Evolutionary conservation across 2,113 vertebrate genomes (phyloP), one percentile per base, ranked within the genome.

Genomic region (Poeciliopsis turrubarensis): DNA sequence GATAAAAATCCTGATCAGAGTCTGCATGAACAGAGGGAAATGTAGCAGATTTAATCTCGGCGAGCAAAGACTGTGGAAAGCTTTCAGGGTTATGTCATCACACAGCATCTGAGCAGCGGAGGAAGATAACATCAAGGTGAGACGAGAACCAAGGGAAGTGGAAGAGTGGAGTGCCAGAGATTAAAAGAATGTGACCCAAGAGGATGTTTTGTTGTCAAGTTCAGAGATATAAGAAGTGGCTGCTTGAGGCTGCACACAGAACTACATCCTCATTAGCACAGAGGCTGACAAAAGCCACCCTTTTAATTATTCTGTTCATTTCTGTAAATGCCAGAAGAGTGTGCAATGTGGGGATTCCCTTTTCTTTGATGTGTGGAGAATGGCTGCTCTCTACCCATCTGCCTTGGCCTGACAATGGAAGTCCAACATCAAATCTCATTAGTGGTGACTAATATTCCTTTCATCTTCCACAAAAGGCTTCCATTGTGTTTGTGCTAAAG

Each of bases 391-490:
- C 79, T 51, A 51, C 71, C 82, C 83, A 77, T 80, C 83, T 81
- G 83, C 60, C 25, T 71, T 60, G 64, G 73, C 77, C 87, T 64
- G 68, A 83, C 84, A 78, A 80, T 86, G 78, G 73, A 80, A 81
- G 82, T 74, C 66, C 83, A 80, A 82, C 82, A 86, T 90, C 82
- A 85, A 80, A 82, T 89, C 87, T 87, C 89, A 88, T 90, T 89
- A 90, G 87, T 30, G 66, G 74, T 75, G 76, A 82, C 85, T 90
- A 89, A 86, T 89, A 87, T 90, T 90, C 88, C 86, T 91, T 91
- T 91, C 83, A 91, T 91, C 87, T 85, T 78, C 64, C 65, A 84
- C 87, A 83, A 87, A 87, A 81, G 85, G 71, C 78, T 44, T 85
- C 72, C 69, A 85, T 86, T 87, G 86, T 87, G 79, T 69, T 71